Evolutionary conservation across 2,888 invertebrate genomes (phyloP).

Genomic region (Tetragonula carbonaria): DNA sequence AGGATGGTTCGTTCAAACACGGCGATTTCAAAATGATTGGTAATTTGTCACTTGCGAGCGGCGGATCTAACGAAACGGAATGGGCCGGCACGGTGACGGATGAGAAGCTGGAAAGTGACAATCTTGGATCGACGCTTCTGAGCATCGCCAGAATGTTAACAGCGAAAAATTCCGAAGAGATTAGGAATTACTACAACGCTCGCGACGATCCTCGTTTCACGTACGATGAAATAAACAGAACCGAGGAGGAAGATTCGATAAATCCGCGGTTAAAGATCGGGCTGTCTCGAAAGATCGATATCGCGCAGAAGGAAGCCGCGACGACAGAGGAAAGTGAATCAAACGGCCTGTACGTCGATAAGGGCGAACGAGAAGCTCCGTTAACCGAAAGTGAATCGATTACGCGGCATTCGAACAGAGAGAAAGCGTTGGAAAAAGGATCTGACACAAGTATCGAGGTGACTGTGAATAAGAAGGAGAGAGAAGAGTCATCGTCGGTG

Average conservation of each 20-base stretch:
- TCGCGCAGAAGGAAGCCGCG: not conserved
- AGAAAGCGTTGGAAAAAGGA: not conserved
- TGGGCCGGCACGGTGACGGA: not conserved
- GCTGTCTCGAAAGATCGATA: not conserved
- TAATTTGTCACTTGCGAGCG: slow-evolving; percentile 14
- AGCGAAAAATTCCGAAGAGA: not conserved
- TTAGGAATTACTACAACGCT: not conserved
- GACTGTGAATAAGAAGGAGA: slow-evolving; percentile 19
- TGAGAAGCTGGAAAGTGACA: no score
- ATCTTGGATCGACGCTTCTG: not conserved
- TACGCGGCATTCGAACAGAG: not conserved
- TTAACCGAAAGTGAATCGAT: not conserved
- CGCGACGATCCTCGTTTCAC: not conserved
- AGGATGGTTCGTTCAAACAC: slow-evolving; percentile 3
- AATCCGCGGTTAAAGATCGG: not conserved
- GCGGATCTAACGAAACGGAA: not conserved
- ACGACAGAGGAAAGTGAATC: not conserved
- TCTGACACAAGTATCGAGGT: not conserved
- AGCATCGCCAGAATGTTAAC: not conserved
- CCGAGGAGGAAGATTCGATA: not conserved
- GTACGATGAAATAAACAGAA: not conserved
- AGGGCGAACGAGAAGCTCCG: not conserved
- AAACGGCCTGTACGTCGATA: not conserved
- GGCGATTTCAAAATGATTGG: slow-evolving; percentile 14
- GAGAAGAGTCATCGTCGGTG: not conserved